Evolutionary conservation across 1,140 invertebrate genomes (phyloP).

Genomic region (Halyomorpha halys): DNA sequence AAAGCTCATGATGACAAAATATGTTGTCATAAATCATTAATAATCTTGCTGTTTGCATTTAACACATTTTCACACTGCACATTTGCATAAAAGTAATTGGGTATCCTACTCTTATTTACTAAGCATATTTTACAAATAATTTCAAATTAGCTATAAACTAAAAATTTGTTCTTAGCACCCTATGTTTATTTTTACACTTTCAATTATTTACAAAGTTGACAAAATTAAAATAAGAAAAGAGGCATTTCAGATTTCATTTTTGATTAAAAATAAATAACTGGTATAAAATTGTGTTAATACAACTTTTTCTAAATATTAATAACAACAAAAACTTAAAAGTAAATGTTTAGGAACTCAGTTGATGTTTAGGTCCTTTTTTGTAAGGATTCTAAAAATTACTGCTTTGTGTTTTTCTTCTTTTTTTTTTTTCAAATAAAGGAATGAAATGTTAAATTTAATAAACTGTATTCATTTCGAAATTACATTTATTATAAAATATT

Average conservation of each 20-base stretch:
- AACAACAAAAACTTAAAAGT: background rate
- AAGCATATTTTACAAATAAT: background rate
- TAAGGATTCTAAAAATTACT: background rate
- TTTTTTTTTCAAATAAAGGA: background rate
- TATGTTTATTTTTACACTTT: background rate
- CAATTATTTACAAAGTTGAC: background rate
- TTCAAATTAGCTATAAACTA: background rate
- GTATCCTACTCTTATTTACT: background rate
- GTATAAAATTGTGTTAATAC: background rate
- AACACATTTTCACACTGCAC: background rate
- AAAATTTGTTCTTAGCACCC: conserved; percentile 4
- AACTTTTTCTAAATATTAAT: background rate
- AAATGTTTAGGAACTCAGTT: conserved; percentile 1
- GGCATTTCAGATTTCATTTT: background rate
- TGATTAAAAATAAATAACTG: background rate
- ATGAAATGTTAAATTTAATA: background rate
- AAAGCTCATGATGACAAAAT: conserved; percentile 8
- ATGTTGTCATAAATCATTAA: background rate
- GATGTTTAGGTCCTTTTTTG: conserved; percentile 8
- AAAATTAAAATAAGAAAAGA: background rate
- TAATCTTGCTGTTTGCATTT: background rate
- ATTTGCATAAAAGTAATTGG: background rate
- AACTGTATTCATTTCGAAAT: background rate
- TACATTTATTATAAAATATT: conserved; percentile 7
- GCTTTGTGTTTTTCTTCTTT: too few relatives aligned